These are phyloP conservation scores for Idaea biselata DNA, from an alignment of 2,888 invertebrate genomes.

Conservation along the genomic window DNA sequence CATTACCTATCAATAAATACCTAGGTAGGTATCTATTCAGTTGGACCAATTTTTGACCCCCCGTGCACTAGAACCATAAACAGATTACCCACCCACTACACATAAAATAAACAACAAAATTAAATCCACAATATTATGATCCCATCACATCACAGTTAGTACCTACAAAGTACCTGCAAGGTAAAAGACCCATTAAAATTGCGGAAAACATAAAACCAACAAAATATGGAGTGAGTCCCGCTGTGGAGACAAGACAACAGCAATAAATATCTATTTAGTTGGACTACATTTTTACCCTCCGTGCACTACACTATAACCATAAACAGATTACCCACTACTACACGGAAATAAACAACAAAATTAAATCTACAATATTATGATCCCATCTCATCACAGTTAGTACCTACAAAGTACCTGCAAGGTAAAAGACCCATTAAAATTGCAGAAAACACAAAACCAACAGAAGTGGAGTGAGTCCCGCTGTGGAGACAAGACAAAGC, in stretches of 20 bases:
- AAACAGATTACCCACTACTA: too few relatives aligned
- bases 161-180: too few relatives aligned
- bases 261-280: too few relatives aligned
- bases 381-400: not conserved
- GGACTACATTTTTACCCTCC: too few relatives aligned
- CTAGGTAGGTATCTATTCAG: too few relatives aligned
- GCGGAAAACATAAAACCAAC: not conserved
- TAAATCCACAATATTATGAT: not conserved
- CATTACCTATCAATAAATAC: too few relatives aligned
- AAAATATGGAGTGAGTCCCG: slow-evolving; percentile 12
- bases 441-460: not conserved
- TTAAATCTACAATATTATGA: not conserved
- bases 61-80: too few relatives aligned
- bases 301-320: too few relatives aligned
- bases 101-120: not conserved
- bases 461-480: slow-evolving; percentile 12
- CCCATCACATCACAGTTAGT: not conserved
- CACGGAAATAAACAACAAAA: not conserved
- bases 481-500: slow-evolving; percentile 44
- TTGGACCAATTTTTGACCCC: too few relatives aligned
- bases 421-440: not conserved
- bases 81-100: too few relatives aligned
- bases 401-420: too few relatives aligned
- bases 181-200: not conserved
- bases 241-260: slow-evolving; percentile 45